Evolutionary conservation across 2,888 invertebrate genomes (phyloP).

Genomic region (Drosophila affinis): DNA sequence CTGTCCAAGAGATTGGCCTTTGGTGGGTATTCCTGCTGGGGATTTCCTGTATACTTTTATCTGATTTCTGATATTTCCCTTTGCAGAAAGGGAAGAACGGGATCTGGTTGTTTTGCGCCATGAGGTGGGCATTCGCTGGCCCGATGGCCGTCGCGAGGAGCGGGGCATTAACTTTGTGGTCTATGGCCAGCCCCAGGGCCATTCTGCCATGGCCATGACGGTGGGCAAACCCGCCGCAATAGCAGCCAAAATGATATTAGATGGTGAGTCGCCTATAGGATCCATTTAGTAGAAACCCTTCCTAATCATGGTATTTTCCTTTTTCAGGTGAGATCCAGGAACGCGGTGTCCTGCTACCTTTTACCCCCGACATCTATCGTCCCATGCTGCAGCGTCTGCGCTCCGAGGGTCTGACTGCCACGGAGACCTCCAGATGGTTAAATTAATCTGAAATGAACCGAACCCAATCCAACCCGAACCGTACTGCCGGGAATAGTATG

Average conservation of each 20-base stretch:
- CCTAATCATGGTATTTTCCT: background rate
- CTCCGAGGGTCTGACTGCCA: constrained; percentile 91
- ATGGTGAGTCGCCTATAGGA: constrained; percentile 84
- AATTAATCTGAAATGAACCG: constrained; percentile 39
- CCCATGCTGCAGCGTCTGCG: constrained; percentile 95
- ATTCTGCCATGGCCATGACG: constrained; percentile 98
- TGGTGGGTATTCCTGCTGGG: constrained; percentile 84
- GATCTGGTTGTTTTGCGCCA: constrained; percentile 97
- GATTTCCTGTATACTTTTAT: too few relatives aligned
- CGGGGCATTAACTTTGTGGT: constrained; percentile 94
- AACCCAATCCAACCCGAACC: background rate
- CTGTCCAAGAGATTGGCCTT: constrained; percentile 91
- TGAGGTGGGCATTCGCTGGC: constrained; percentile 96
- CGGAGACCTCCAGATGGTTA: constrained; percentile 87
- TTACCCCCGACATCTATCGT: constrained; percentile 95
- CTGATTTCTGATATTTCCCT: constrained; percentile 16
- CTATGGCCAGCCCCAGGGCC: constrained; percentile 92
- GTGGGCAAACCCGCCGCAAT: constrained; percentile 98
- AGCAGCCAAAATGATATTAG: constrained; percentile 98
- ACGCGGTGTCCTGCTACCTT: constrained; percentile 95
- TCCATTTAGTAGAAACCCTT: too few relatives aligned
- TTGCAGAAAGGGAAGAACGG: constrained; percentile 90
- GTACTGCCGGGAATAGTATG: background rate
- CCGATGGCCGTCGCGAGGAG: constrained; percentile 91
- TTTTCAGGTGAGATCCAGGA: constrained; percentile 94